Percentiles rank a stretch among this genome's conserved stretches.
Conservation (phyloP, 1,140 invertebrate genomes). For the Drosophila prosaltans region DNA sequence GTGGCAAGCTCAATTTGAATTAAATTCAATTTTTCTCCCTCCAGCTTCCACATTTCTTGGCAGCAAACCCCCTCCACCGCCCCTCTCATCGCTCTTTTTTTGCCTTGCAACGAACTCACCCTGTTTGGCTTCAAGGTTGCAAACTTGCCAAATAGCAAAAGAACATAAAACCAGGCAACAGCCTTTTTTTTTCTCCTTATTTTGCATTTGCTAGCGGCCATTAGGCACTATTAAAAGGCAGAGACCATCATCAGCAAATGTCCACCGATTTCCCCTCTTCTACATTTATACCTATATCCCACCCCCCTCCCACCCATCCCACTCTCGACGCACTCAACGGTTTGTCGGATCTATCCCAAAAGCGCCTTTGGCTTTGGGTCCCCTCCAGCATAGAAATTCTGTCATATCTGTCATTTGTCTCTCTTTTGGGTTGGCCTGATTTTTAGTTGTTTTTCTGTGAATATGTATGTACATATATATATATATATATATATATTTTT, state of each 20-base stretch:
- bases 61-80: neutral
- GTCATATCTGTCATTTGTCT: constrained; percentile 36
- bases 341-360: neutral
- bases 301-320: neutral
- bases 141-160: constrained; percentile 38
- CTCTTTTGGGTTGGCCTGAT: constrained; percentile 1
- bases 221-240: constrained; percentile 58
- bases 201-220: constrained; percentile 65
- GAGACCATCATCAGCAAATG: neutral
- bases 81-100: neutral
- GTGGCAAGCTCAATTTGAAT: constrained; percentile 69
- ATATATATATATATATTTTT: constrained; percentile 32
- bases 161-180: constrained; percentile 42
- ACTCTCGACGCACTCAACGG: constrained; percentile 26
- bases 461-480: constrained; percentile 29
- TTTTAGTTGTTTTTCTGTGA: constrained; percentile 24
- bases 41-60: neutral
- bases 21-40: constrained; percentile 71
- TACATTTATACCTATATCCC: neutral
- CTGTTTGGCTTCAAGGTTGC: constrained; percentile 63
- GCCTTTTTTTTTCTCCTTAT: constrained; percentile 28
- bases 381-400: constrained; percentile 23
- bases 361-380: neutral
- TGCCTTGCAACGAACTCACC: neutral
- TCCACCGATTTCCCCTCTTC: neutral